Evolutionary conservation across 2,113 vertebrate genomes (phyloP).

Genomic region (Rhinoderma darwinii): DNA sequence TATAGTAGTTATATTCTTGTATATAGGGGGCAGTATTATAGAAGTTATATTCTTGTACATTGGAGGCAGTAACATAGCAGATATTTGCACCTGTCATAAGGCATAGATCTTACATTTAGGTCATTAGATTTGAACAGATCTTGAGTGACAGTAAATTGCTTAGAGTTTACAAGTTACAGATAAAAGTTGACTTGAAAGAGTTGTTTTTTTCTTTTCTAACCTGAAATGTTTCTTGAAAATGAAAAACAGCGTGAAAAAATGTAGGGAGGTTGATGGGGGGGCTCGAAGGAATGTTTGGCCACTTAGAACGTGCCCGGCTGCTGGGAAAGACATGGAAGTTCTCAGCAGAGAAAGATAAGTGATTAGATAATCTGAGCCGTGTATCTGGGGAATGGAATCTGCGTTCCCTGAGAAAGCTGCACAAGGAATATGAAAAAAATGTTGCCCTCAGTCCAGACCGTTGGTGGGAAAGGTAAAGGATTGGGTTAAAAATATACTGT

Average conservation of each 20-base stretch:
- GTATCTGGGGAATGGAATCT: background rate
- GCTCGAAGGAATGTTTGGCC: conserved; percentile 18
- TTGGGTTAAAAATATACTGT: no score
- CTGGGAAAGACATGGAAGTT: background rate
- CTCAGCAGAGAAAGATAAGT: conserved; percentile 28
- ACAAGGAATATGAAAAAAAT: background rate
- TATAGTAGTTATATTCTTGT: background rate
- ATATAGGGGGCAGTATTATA: no score
- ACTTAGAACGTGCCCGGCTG: background rate
- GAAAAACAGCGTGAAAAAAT: conserved; percentile 4
- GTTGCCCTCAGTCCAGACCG: no score
- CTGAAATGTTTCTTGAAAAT: background rate
- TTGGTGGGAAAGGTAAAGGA: no score
- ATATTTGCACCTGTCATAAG: no score
- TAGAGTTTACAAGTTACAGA: background rate
- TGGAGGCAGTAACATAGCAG: background rate
- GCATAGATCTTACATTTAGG: background rate
- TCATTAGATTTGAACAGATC: background rate
- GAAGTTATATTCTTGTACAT: background rate
- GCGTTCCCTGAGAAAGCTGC: background rate
- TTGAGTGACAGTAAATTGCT: background rate
- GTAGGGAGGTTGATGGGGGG: background rate
- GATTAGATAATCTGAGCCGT: conserved; percentile 1
- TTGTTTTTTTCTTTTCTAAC: background rate
- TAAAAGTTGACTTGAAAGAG: background rate